phyloP scores from a whole-genome alignment of 2,797 vertebrate species.

The Chaenodraco wilsoni region DNA sequence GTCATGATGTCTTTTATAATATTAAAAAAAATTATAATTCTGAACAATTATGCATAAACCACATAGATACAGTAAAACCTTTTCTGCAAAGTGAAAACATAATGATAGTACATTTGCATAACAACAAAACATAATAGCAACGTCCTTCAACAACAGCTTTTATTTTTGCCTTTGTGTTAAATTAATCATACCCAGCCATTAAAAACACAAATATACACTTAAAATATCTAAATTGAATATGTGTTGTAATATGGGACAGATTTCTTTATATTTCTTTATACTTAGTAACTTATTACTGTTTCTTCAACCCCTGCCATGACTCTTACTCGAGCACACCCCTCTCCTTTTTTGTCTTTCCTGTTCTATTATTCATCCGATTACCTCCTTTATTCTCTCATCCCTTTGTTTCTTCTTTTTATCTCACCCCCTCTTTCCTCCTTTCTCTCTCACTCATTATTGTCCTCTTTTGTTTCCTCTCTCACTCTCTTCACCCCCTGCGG shows the following conservation, averaged over 20 bases:
- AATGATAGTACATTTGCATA: background rate
- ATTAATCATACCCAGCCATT: background rate
- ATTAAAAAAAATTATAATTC: too few species aligned
- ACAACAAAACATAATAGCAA: background rate
- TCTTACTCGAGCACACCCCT: background rate
- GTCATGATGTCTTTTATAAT: background rate
- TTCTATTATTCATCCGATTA: slow-evolving; percentile 29
- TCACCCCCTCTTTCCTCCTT: background rate
- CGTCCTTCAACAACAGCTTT: background rate
- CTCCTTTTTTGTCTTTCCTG: background rate
- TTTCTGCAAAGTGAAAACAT: background rate
- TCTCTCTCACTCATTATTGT: slow-evolving; percentile 35
- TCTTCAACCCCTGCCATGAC: background rate
- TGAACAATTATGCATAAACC: background rate
- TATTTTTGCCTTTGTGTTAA: background rate
- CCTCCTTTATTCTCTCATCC: slow-evolving; percentile 1
- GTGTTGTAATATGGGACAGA: too few species aligned
- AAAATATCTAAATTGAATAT: background rate
- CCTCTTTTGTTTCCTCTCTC: slow-evolving; percentile 15
- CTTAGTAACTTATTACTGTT: background rate
- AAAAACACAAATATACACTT: too few species aligned
- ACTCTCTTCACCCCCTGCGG: slow-evolving; percentile 27
- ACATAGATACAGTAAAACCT: background rate
- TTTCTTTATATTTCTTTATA: background rate
- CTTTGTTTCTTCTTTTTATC: slow-evolving; percentile 26